These are phyloP conservation scores for Bos indicus DNA, from an alignment of 2,113 vertebrate genomes.

Conservation along the genomic window DNA sequence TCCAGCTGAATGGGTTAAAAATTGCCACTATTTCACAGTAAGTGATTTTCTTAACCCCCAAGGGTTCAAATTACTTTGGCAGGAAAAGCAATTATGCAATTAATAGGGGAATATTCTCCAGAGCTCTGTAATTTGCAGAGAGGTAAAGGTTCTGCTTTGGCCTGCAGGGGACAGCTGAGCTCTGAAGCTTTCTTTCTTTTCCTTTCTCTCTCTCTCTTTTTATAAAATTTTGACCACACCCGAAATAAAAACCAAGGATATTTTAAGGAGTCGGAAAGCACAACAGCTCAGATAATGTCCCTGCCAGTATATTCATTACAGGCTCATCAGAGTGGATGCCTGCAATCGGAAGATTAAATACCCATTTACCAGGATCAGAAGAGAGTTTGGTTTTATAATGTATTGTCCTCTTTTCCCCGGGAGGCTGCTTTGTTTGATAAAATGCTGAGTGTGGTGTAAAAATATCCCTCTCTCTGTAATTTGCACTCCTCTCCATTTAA, in stretches of 20 bases:
- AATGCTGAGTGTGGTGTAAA: slow-evolving; percentile 91
- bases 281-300: slow-evolving; percentile 77
- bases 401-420: slow-evolving; percentile 84
- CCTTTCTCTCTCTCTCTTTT: not conserved
- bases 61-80: slow-evolving; percentile 77
- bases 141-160: slow-evolving; percentile 69
- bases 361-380: slow-evolving; percentile 86
- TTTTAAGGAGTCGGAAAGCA: slow-evolving; percentile 77
- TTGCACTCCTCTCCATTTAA: slow-evolving; percentile 84
- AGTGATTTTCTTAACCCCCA: slow-evolving; percentile 81
- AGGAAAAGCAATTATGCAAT: slow-evolving; percentile 82
- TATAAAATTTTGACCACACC: slow-evolving; percentile 70
- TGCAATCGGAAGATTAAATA: slow-evolving; percentile 86
- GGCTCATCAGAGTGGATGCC: slow-evolving; percentile 81
- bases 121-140: slow-evolving; percentile 73
- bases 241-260: slow-evolving; percentile 76
- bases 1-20: slow-evolving; percentile 82
- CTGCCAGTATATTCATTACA: slow-evolving; percentile 81
- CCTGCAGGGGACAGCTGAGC: slow-evolving; percentile 70
- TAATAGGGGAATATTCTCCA: slow-evolving; percentile 77
- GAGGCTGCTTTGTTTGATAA: slow-evolving; percentile 91
- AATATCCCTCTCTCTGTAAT: slow-evolving; percentile 85
- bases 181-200: slow-evolving; percentile 43
- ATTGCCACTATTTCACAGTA: slow-evolving; percentile 72
- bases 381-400: slow-evolving; percentile 86